Evolutionary conservation across 2,797 vertebrate species (phyloP).

Genomic region (Mastacembelus armatus): DNA sequence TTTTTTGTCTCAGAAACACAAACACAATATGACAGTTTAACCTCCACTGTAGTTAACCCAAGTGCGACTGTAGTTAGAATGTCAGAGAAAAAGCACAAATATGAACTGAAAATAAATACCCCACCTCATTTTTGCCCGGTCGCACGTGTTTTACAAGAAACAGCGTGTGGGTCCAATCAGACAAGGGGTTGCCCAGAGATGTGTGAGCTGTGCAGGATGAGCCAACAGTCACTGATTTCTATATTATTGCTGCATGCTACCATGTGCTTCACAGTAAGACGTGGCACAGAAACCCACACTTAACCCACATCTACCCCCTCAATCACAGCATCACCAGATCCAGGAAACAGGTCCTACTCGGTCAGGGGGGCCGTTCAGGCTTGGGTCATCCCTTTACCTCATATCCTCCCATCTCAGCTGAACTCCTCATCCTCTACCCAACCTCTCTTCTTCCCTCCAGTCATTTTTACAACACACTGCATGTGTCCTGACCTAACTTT

Average conservation of each 20-base stretch:
- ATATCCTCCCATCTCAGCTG: conserved; percentile 37
- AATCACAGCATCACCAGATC: conserved; percentile 34
- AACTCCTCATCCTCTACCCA: conserved; percentile 54
- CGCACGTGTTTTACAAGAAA: conserved; percentile 60
- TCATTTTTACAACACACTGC: conserved; percentile 47
- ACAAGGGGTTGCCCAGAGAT: conserved; percentile 58
- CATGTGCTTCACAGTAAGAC: conserved; percentile 71
- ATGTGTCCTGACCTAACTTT: conserved; percentile 61
- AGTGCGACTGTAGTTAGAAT: conserved; percentile 40
- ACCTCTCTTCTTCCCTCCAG: conserved; percentile 32
- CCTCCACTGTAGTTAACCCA: conserved; percentile 24
- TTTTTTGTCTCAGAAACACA: conserved; percentile 17
- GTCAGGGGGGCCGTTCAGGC: conserved; percentile 39
- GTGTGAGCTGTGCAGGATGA: conserved; percentile 51
- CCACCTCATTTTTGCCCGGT: conserved; percentile 34
- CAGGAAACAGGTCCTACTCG: conserved; percentile 51
- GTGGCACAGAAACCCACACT: conserved; percentile 39
- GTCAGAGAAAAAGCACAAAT: conserved; percentile 31
- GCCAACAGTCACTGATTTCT: conserved; percentile 57
- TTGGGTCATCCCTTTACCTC: conserved; percentile 21
- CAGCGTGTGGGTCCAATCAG: conserved; percentile 73
- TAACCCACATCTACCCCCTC: conserved; percentile 19
- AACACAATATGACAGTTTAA: conserved; percentile 11
- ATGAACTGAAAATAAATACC: conserved; percentile 40
- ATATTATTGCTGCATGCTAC: conserved; percentile 36